phyloP scores from a whole-genome alignment of 2,888 invertebrate species.

The Dicyrtoma fusca region DNA sequence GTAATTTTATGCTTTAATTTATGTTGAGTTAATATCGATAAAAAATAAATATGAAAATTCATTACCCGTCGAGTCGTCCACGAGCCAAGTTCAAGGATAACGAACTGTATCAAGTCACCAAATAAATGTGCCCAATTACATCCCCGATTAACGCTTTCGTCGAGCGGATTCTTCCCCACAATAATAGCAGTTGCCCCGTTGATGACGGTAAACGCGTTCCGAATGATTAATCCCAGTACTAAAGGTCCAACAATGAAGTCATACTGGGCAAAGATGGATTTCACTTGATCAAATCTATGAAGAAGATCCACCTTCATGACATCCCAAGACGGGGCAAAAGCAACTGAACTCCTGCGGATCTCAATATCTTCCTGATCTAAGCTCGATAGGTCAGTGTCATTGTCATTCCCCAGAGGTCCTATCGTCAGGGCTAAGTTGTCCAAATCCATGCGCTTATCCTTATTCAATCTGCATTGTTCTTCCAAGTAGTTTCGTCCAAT shows the following conservation, averaged over 20 bases:
- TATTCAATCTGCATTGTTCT: too few relatives aligned
- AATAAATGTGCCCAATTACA: conserved; percentile 31
- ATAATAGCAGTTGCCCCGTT: conserved; percentile 44
- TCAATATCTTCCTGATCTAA: too few relatives aligned
- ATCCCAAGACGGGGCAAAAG: neutral
- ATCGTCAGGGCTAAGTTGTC: too few relatives aligned
- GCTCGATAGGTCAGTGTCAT: too few relatives aligned
- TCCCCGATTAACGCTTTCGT: neutral
- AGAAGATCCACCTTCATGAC: conserved; percentile 36
- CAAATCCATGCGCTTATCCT: too few relatives aligned
- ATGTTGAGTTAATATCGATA: too few relatives aligned
- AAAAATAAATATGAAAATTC: too few relatives aligned
- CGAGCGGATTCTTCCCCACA: conserved; percentile 3
- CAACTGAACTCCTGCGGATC: too few relatives aligned
- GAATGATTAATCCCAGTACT: conserved; percentile 43
- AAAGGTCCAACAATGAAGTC: conserved; percentile 47
- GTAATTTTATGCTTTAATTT: too few relatives aligned
- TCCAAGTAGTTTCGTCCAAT: too few relatives aligned
- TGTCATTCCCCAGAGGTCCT: too few relatives aligned
- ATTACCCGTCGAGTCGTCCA: conserved; percentile 38
- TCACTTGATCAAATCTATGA: conserved; percentile 45
- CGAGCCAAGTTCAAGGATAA: conserved; percentile 43
- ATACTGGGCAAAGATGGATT: conserved; percentile 40
- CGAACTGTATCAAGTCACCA: conserved; percentile 42
- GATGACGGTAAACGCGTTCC: conserved; percentile 46